Evolutionary conservation across 2,888 invertebrate genomes (phyloP).

Genomic region (Apamea monoglypha): DNA sequence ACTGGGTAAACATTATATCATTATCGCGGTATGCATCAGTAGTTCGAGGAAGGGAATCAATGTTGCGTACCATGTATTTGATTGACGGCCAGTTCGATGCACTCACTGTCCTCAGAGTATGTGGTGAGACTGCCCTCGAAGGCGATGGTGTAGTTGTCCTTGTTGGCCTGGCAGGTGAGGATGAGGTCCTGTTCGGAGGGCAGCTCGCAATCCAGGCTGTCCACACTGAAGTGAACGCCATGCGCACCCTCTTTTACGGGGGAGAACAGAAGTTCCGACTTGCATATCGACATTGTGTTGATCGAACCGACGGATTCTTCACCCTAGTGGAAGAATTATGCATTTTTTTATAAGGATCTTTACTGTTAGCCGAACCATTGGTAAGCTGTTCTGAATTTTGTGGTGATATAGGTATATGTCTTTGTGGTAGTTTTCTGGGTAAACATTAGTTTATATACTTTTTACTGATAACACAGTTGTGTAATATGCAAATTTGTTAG

Average conservation of each 20-base stretch:
- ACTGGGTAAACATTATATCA: slow-evolving; percentile 77
- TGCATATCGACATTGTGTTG: slow-evolving; percentile 97
- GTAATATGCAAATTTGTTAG: background rate
- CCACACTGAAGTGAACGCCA: slow-evolving; percentile 96
- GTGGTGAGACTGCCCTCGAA: slow-evolving; percentile 97
- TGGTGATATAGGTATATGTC: no score
- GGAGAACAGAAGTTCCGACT: slow-evolving; percentile 97
- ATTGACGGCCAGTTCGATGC: slow-evolving; percentile 89
- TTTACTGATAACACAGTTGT: background rate
- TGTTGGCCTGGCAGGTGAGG: slow-evolving; percentile 97
- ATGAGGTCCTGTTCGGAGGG: slow-evolving; percentile 95
- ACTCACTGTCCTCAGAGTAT: slow-evolving; percentile 96
- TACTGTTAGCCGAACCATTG: background rate
- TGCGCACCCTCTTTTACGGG: slow-evolving; percentile 95
- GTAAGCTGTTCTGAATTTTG: background rate
- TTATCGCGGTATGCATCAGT: slow-evolving; percentile 55
- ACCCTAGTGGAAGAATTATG: slow-evolving; percentile 83
- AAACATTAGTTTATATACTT: background rate
- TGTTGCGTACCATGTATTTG: slow-evolving; percentile 85
- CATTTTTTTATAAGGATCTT: background rate
- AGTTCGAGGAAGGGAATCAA: slow-evolving; percentile 49
- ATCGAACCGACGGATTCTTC: slow-evolving; percentile 94
- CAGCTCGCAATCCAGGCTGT: slow-evolving; percentile 96
- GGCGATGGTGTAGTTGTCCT: slow-evolving; percentile 98
- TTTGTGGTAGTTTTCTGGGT: background rate